These are phyloP conservation scores for Chrysomallon squamiferum DNA, from an alignment of 1,140 invertebrate genomes.

Conservation along the genomic window DNA sequence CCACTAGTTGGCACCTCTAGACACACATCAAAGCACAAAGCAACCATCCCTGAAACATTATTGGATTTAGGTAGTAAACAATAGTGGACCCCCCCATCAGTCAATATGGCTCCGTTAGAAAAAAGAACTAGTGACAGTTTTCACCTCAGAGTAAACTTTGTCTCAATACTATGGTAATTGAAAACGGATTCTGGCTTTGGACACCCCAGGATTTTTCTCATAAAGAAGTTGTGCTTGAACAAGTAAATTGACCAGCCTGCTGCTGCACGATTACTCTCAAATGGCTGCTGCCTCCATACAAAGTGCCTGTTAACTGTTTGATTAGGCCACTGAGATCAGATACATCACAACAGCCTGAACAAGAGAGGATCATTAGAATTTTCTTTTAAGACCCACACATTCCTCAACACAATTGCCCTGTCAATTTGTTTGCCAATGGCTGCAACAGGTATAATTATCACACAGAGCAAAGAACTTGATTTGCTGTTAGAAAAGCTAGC, in stretches of 20 bases:
- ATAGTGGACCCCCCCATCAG: too few species aligned
- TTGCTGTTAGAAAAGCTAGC: too few species aligned
- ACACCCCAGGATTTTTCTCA: too few species aligned
- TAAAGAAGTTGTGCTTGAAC: too few species aligned
- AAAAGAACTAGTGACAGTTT: too few species aligned
- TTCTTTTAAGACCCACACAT: background rate
- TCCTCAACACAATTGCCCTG: background rate
- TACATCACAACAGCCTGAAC: background rate
- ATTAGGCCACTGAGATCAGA: conserved; percentile 2
- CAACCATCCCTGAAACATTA: too few species aligned
- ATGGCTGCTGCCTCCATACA: background rate
- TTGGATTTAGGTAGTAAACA: too few species aligned
- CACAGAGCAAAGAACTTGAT: too few species aligned
- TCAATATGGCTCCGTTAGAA: too few species aligned
- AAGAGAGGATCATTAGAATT: conserved; percentile 1
- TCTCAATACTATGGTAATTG: too few species aligned
- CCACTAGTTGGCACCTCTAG: conserved; percentile 1
- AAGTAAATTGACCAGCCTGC: background rate
- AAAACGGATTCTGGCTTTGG: too few species aligned
- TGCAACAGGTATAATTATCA: background rate
- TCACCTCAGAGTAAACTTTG: too few species aligned
- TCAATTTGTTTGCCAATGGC: conserved; percentile 1
- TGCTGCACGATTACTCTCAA: background rate
- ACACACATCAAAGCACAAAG: background rate
- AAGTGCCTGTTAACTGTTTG: background rate